Base-by-base conservation (phyloP, 2,113 vertebrate genomes). In the Oophaga pumilio region DNA sequence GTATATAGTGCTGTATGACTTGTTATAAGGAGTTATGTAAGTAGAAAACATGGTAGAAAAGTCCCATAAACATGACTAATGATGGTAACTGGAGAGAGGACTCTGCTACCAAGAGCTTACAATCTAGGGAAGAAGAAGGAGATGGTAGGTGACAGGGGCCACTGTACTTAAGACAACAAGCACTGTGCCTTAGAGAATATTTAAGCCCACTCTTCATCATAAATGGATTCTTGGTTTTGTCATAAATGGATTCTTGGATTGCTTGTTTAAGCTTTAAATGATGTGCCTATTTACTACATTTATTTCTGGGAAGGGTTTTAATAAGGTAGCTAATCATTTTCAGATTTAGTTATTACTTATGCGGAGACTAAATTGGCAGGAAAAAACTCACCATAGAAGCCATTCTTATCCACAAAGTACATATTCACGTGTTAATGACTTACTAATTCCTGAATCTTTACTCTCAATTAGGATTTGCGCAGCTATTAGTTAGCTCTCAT, bases 341-440 rank as follows among this genome's bases (percentile, higher is more conserved):
- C 28, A 76, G 33, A 76, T 49, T 43, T 76, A 11, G 8, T 76
- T 50, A 76, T 50, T 15, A 76, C 43, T 11, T 76, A 15, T 73
- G 17, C 13, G 24, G 66, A 69, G 24, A 69, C 28, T 33, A 43
- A 20, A 76, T n/a, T 52, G 50, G 18, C 74, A 18, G 20, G 66
- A 17, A 73, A 20, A 76, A 76, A 52, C 8, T 49, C 43, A 52
- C 74, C 12, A 33, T 18, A 52, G 17, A 76, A 4, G 18, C 10
- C 12, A 76, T 52, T 50, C 43, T 50, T 18, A 76, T 76, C 69
- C 69, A 73, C 69, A 73, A 17, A 28, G 26, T 3, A 15, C 2
- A 69, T 73, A 73, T 73, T 66, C 22, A 66, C n/a, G 64, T 24
- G 64, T 66, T 66, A 66, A 66, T 66, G 24, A 66, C 64, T 66